Base-by-base conservation (phyloP, 1,140 invertebrate species). In the Apocrypta bakeri region DNA sequence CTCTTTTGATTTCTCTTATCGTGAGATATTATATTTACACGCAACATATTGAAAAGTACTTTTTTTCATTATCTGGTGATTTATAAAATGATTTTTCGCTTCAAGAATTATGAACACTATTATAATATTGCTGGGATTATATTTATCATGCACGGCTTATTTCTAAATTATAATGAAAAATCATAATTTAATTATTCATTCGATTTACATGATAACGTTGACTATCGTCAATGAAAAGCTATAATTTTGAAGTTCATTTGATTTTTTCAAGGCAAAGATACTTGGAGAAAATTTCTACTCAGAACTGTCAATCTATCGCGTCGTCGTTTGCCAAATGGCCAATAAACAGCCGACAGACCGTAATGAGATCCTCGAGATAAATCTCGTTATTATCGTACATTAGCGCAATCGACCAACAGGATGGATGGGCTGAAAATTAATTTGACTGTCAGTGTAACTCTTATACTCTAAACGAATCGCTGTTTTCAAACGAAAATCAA, bases 341-440 rank as follows among this genome's bases (percentile, higher is more conserved):
- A 90, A 90, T 90, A 88, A 90, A 82, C 84, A 76, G 85, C 82
- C 75, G 83, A 86, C 88, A 84, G 86, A 85, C 88, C 86, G 86
- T 91, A 91, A 91, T 90, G 89, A 91, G 89, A 88, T 88, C 84
- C 89, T 89, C 85, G 68, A 90, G 85, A 84, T 87, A 86, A 89
- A 87, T 85, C 89, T 90, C 87, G 86, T 87, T 87, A 91, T 91
- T 90, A 90, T 90, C 86, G 82, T 79, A 84, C 84, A 90, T 90
- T 90, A 89, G 86, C 85, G 87, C 86, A 89, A 89, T 88, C 86
- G 86, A 85, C 86, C 87, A 88, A 87, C 87, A 87, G 84, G 86
- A 76, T 78, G 86, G 17, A 71, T 27, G 27, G 61, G 12, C 63
- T 75, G 64, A 12, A 81, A 68, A 68, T 81, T 68, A 48, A 81